Evolutionary conservation across 2,888 invertebrate genomes (phyloP).

Genomic region (Apotomis turbidana): DNA sequence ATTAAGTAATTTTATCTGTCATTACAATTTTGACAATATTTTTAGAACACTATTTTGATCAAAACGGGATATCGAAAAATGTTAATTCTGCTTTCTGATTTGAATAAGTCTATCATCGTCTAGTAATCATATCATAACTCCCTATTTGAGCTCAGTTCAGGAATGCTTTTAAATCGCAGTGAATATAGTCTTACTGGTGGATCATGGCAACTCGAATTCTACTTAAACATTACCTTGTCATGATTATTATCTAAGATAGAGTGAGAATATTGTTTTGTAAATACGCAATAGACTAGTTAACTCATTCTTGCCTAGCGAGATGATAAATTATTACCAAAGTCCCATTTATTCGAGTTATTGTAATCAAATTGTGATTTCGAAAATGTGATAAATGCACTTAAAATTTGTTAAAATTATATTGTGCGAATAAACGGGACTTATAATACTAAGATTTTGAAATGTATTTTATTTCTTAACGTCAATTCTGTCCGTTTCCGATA

Average conservation of each 20-base stretch:
- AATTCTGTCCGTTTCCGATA: background rate
- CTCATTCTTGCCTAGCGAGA: slow-evolving; percentile 30
- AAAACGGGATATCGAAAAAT: too few relatives aligned
- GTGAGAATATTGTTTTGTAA: slow-evolving; percentile 41
- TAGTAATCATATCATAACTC: too few relatives aligned
- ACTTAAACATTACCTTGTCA: background rate
- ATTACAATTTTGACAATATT: too few relatives aligned
- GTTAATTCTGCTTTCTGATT: too few relatives aligned
- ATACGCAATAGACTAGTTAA: slow-evolving; percentile 10
- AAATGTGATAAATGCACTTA: slow-evolving; percentile 24
- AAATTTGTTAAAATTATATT: slow-evolving; percentile 14
- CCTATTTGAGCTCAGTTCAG: too few relatives aligned
- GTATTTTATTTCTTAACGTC: slow-evolving; percentile 11
- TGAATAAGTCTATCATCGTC: too few relatives aligned
- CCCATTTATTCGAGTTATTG: slow-evolving; percentile 7
- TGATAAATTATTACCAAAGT: slow-evolving; percentile 7
- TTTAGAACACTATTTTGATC: too few relatives aligned
- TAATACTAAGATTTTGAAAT: slow-evolving; percentile 2
- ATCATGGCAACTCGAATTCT: background rate
- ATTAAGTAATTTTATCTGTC: too few relatives aligned
- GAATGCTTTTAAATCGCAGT: background rate
- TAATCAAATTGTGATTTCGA: slow-evolving; percentile 18
- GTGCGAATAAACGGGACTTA: slow-evolving; percentile 20
- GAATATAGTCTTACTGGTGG: background rate
- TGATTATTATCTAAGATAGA: slow-evolving; percentile 13